phyloP scores from a whole-genome alignment of 2,888 invertebrate species.

The Tetragonisca angustula region DNA sequence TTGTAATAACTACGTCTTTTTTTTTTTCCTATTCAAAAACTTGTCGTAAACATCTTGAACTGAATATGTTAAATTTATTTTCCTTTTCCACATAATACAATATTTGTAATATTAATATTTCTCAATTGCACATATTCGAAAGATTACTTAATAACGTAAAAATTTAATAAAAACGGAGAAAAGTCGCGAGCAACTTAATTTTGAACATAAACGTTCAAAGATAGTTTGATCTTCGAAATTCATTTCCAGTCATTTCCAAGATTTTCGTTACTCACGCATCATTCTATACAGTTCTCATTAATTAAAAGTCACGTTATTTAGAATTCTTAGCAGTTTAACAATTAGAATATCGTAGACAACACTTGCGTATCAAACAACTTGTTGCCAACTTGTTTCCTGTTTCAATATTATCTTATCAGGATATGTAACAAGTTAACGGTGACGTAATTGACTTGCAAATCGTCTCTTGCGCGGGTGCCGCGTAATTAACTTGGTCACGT shows the following conservation, averaged over 20 bases:
- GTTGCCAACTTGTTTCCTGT: not conserved
- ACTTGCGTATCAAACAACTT: not conserved
- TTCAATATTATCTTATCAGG: constrained; percentile 17
- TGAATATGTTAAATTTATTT: no score
- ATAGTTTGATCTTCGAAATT: not conserved
- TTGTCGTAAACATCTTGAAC: no score
- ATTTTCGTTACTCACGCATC: not conserved
- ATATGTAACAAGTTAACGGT: not conserved
- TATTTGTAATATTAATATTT: no score
- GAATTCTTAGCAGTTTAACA: not conserved
- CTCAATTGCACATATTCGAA: no score
- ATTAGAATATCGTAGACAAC: not conserved
- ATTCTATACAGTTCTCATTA: not conserved
- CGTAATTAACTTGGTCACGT: constrained; percentile 13
- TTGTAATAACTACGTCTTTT: no score
- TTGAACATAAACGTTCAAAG: no score
- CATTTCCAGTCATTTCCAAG: not conserved
- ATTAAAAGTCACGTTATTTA: not conserved
- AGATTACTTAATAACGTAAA: no score
- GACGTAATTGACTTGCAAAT: constrained; percentile 18
- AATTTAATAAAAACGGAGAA: no score
- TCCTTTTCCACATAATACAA: no score
- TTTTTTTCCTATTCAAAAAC: no score
- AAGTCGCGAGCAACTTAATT: no score
- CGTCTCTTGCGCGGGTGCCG: not conserved